phyloP scores from a whole-genome alignment of 37 sponge, comb jelly and placozoan species.

The Cliona cf. orientalis region DNA sequence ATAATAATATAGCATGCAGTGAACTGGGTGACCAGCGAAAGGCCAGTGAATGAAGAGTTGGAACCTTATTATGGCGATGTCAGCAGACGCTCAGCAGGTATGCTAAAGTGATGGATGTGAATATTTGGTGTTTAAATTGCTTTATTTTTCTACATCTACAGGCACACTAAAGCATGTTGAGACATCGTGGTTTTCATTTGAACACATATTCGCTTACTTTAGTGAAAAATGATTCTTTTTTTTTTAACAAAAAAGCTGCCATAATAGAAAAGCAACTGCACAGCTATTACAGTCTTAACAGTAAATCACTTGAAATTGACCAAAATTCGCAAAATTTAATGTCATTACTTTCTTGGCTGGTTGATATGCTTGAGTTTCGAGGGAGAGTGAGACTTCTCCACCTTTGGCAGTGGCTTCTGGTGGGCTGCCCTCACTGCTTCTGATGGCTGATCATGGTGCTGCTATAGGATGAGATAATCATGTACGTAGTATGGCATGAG shows the following conservation, averaged over 20 bases:
- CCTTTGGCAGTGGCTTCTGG: slow-evolving; percentile 67
- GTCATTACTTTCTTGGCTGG: slow-evolving; percentile 29
- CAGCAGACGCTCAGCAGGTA: slow-evolving; percentile 73
- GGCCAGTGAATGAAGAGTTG: not conserved
- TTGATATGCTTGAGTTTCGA: slow-evolving; percentile 31
- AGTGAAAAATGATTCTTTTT: too few relatives aligned
- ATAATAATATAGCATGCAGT: slow-evolving; percentile 45
- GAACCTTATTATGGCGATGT: slow-evolving; percentile 33
- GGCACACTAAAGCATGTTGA: slow-evolving; percentile 78
- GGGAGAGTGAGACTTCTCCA: slow-evolving; percentile 48
- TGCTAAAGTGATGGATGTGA: not conserved
- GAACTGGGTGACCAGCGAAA: slow-evolving; percentile 64
- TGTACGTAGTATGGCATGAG: too few relatives aligned
- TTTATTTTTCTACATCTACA: not conserved
- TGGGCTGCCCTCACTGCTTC: slow-evolving; percentile 47
- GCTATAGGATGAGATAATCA: not conserved
- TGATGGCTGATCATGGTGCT: not conserved
- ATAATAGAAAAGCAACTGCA: too few relatives aligned
- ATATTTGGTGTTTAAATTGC: not conserved
- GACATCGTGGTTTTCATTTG: slow-evolving; percentile 75
- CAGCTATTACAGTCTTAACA: not conserved
- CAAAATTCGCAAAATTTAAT: too few relatives aligned
- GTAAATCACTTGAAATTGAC: not conserved
- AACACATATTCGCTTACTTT: slow-evolving; percentile 72
- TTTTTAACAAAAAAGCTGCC: too few relatives aligned